Evolutionary conservation across 2,797 vertebrate genomes (phyloP).

Genomic region (Clarias fuscus): DNA sequence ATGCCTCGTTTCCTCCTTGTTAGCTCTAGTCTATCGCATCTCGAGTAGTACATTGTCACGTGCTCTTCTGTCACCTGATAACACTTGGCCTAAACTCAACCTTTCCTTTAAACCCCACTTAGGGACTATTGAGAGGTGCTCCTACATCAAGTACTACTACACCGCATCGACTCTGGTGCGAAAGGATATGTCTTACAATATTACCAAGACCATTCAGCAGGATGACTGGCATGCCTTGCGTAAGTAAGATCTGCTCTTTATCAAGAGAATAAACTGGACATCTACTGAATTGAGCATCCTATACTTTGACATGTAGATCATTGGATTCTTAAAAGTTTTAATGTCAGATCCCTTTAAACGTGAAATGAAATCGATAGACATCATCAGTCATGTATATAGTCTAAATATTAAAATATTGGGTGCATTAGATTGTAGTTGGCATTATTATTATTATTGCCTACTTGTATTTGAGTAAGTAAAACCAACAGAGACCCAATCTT

Average conservation of each 20-base stretch:
- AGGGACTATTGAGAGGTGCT: constrained; percentile 69
- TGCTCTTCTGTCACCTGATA: background rate
- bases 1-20: constrained; percentile 20
- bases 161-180: constrained; percentile 78
- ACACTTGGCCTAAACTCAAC: constrained; percentile 5
- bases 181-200: constrained; percentile 85
- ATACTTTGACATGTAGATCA: background rate
- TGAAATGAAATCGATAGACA: background rate
- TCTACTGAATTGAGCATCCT: background rate
- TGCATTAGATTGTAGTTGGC: background rate
- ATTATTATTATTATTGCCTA: background rate
- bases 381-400: background rate
- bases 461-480: background rate
- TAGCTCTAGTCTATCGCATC: background rate
- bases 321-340: background rate
- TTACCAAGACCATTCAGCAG: constrained; percentile 89
- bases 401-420: background rate
- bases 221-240: constrained; percentile 88
- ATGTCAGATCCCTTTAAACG: background rate
- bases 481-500: background rate
- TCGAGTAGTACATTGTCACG: background rate
- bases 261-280: background rate
- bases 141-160: constrained; percentile 87
- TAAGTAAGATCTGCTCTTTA: constrained; percentile 68
- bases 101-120: constrained; percentile 21